Evolutionary conservation across 2,888 invertebrate species (phyloP), one percentile per base, ranked within the genome.

Genomic region (Agriotes lineatus): DNA sequence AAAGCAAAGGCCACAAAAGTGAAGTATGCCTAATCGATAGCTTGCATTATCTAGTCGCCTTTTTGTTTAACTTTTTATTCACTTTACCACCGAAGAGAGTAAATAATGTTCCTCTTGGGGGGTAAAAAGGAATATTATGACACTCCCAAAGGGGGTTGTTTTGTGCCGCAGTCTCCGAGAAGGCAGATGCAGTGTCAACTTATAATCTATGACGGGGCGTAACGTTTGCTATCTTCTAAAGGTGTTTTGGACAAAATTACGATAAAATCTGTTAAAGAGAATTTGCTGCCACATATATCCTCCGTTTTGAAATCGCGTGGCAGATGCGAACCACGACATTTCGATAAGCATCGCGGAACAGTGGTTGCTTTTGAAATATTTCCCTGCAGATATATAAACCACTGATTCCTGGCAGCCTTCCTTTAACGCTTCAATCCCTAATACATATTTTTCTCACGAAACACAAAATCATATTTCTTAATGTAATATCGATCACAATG

Each of bases 121-220:
- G 81, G 80, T 76, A 78, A 74, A 81, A 81, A 80, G 80, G 81
- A 80, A 82, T 82, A 82, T 82, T 82, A 80, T 82, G 82, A 82
- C 82, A 78, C 76, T 79, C 81, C 56, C 80, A 74, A 69, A 72
- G 76, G 81, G 81, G 82, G 81, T 78, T 79, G 74, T 71, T 68
- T 74, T 75, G 72, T 75, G 69, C 59, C 65, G 22, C 50, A 60
- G 59, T 62, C 65, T 72, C 66, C 62, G 67, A 69, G 72, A 72
- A 73, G 75, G 78, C 80, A 80, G 79, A 78, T 80, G 80, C 74
- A 73, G 67, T 75, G 80, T 79, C 79, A 77, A 76, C 73, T 60
- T 58, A 58, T 75, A 76, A 79, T 77, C 76, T 79, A 79, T 76
- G 72, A 70, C 57, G 63, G 75, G 78, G 77, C 76, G 77, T 77